These are phyloP conservation scores for Ceratoteleas bidentatus DNA, from an alignment of 1,140 invertebrate genomes.

Conservation along the genomic window DNA sequence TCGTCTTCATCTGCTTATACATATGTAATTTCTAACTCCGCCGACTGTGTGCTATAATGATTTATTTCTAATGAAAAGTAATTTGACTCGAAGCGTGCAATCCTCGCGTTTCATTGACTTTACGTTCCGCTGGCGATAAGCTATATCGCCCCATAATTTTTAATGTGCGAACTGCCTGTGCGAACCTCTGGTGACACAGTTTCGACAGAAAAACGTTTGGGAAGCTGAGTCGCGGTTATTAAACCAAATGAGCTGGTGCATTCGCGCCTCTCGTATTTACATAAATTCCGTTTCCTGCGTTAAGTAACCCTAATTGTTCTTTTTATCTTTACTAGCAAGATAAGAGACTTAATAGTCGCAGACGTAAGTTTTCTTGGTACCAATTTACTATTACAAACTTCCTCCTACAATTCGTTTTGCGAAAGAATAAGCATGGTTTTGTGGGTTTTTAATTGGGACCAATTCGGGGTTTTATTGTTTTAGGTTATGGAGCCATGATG, in stretches of 20 bases:
- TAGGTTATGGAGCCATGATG: no score
- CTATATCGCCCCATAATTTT: neutral
- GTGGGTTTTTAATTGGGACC: no score
- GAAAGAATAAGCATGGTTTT: no score
- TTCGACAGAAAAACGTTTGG: neutral
- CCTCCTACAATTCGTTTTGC: neutral
- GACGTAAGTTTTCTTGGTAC: neutral
- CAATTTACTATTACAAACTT: neutral
- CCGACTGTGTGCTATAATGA: neutral
- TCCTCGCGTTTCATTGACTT: neutral
- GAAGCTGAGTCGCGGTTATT: neutral
- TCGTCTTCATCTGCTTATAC: slow-evolving; percentile 1
- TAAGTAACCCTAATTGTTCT: slow-evolving; percentile 3
- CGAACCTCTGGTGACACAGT: neutral
- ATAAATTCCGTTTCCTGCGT: neutral
- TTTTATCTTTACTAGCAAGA: slow-evolving; percentile 7
- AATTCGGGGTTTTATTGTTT: no score
- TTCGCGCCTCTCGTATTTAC: neutral
- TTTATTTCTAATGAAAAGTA: neutral
- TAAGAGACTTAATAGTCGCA: neutral
- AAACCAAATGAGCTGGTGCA: neutral
- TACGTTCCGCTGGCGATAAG: slow-evolving; percentile 6
- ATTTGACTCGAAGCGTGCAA: slow-evolving; percentile 3
- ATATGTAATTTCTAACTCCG: neutral
- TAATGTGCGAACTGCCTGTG: no score